phyloP scores from a whole-genome alignment of 92 coral and sea anemone genomes.

The Scolanthus callimorphus region DNA sequence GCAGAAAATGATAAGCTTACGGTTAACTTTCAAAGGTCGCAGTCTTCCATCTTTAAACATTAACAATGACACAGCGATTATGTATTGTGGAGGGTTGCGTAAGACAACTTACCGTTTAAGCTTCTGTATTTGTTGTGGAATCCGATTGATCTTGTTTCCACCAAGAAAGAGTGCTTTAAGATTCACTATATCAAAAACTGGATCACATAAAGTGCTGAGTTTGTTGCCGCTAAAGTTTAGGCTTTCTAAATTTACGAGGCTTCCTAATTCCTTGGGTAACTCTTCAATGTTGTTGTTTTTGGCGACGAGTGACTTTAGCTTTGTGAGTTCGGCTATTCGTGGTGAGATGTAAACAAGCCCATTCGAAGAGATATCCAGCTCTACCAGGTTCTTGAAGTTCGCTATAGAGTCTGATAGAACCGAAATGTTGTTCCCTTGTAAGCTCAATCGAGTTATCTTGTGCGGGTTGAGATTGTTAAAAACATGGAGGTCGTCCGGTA shows the following conservation, averaged over 20 bases:
- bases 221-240: conserved; percentile 88
- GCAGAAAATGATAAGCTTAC: no score
- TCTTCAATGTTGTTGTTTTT: conserved; percentile 82
- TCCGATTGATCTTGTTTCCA: conserved; percentile 71
- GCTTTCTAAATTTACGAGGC: conserved; percentile 51
- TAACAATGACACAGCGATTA: no score
- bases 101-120: conserved; percentile 62
- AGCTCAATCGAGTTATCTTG: conserved; percentile 52
- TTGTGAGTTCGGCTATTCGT: conserved; percentile 65
- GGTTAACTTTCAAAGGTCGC: no score
- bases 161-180: conserved; percentile 65
- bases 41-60: no score
- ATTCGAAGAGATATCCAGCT: conserved; percentile 83
- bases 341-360: conserved; percentile 68
- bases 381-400: conserved; percentile 61
- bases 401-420: conserved; percentile 79
- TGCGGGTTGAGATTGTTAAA: conserved; percentile 51
- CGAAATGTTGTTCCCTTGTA: conserved; percentile 78
- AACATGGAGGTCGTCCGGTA: conserved; percentile 64
- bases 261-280: conserved; percentile 73
- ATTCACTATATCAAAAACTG: conserved; percentile 54
- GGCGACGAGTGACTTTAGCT: conserved; percentile 53
- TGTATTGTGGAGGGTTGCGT: no score
- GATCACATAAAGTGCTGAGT: conserved; percentile 62
- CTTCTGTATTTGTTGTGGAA: conserved; percentile 79